Evolutionary conservation across 2,888 invertebrate species (phyloP), one percentile per base, ranked within the genome.

Genomic region (Acanthococcus lagerstroemiae): DNA sequence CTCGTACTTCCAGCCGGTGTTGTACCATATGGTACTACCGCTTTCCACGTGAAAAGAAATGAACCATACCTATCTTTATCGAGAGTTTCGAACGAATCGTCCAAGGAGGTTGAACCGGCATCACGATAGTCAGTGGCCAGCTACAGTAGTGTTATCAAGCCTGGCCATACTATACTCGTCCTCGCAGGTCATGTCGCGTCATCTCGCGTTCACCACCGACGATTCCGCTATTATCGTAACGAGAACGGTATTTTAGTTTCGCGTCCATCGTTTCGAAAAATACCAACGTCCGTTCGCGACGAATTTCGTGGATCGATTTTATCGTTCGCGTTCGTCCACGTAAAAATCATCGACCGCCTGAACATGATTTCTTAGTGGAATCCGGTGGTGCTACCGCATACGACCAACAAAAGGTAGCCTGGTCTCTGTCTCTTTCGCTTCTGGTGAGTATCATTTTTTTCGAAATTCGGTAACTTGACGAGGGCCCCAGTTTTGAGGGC

Each of bases 161-260:
- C 22, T 63, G 63, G 63, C 63, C 54, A 54, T 52, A 63, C 63
- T 52, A n/a, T n/a, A 63, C 52, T 63, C 63, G 63, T 63, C 54
- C 54, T 63, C 63, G 52, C 63, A 63, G 63, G 63, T 63, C 63
- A 63, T 63, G 50, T 63, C 63, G 63, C 54, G 63, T 54, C 63
- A 63, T 63, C 63, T 63, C 54, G 63, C 30, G 63, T 52, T 63
- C 63, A 22, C 44, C 52, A 22, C 44, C 52, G 52, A 30, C 26
- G 4, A 45, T 45, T 58, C 46, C 58, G 58, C 58, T 58, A 46
- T 46, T n/a, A 37, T 3, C n/a, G 45, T 45, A 45, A 58, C 46
- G 26, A 58, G n/a, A 9, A 37, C n/a, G 37, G 12, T 37, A 37
- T 48, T 61, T 63, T 52, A 50, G 50, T 61, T 63, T 55, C 24